A percentile compares a stretch with the other conserved stretches of the same genome.
Evolutionary conservation across 2,888 invertebrate genomes (phyloP).

Genomic region (Nesidiocoris tenuis): DNA sequence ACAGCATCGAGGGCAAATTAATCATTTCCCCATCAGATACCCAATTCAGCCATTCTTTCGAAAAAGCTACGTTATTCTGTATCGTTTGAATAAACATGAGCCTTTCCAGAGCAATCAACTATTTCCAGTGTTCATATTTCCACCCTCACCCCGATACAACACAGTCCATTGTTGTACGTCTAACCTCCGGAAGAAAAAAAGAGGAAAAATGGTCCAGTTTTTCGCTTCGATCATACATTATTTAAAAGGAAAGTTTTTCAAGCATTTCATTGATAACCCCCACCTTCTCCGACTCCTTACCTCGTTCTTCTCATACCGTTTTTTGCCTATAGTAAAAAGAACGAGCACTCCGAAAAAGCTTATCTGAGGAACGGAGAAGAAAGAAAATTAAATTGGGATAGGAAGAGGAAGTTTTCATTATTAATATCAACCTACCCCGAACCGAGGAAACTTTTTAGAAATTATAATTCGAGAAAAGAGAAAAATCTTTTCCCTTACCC

Average conservation of each 20-base stretch:
- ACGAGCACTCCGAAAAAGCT: not conserved
- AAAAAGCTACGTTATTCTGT: too few species aligned
- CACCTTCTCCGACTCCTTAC: too few species aligned
- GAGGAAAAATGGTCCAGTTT: not conserved
- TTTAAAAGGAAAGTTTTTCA: not conserved
- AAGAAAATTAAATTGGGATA: not conserved
- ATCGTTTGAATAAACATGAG: slow-evolving; percentile 17
- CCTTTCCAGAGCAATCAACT: not conserved
- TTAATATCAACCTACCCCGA: slow-evolving; percentile 19
- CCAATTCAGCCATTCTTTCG: too few species aligned
- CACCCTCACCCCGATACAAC: not conserved
- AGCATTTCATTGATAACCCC: slow-evolving; percentile 1
- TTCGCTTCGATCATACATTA: slow-evolving; percentile 6
- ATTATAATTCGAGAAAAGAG: not conserved
- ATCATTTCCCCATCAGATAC: too few species aligned
- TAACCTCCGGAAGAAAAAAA: too few species aligned
- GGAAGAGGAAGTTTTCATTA: not conserved
- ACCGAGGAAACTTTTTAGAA: not conserved
- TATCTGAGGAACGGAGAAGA: not conserved
- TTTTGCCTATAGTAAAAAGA: not conserved
- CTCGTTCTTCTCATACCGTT: too few species aligned
- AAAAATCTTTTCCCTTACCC: slow-evolving; percentile 1
- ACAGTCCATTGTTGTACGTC: too few species aligned
- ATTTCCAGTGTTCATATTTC: slow-evolving; percentile 17
- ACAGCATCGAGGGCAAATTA: too few species aligned